Conservation (phyloP, 2,797 vertebrate species). For the Coreius guichenoti region DNA sequence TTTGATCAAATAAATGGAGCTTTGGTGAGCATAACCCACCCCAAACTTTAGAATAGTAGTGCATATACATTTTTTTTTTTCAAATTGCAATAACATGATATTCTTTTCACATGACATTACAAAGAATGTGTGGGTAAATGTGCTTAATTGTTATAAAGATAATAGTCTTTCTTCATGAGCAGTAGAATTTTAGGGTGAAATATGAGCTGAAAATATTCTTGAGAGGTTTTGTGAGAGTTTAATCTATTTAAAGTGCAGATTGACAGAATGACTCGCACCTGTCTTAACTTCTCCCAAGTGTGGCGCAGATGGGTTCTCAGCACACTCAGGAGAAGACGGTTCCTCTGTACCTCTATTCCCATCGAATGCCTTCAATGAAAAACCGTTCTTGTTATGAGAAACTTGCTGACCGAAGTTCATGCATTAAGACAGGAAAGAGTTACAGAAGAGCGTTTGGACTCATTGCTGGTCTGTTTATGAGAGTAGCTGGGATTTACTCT, state of each 20-base stretch:
- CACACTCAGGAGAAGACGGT: constrained; percentile 45
- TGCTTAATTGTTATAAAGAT: not conserved
- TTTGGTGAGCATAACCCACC: not conserved
- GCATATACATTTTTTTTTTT: not conserved
- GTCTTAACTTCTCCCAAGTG: constrained; percentile 15
- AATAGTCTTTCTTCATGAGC: not conserved
- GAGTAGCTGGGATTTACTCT: not conserved
- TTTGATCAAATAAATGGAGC: not conserved
- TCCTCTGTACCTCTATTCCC: constrained; percentile 58
- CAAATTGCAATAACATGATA: no score
- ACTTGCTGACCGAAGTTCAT: not conserved
- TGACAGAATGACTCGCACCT: constrained; percentile 13
- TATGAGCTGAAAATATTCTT: not conserved
- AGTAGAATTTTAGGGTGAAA: not conserved
- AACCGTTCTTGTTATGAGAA: constrained; percentile 5
- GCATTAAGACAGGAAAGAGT: constrained; percentile 21
- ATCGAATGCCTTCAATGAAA: constrained; percentile 52
- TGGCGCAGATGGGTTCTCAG: constrained; percentile 47
- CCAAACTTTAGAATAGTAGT: not conserved
- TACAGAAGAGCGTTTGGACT: constrained; percentile 16
- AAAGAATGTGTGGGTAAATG: not conserved
- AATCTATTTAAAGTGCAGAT: not conserved
- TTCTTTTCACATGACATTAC: not conserved
- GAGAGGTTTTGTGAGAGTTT: not conserved
- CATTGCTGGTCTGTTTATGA: not conserved